Evolutionary conservation across 2,113 vertebrate genomes (phyloP).

Genomic region (human): GRCh38 chr14:85331001-85331500

Average conservation of each 20-base stretch:
- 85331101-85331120: conserved; percentile 78
- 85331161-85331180: conserved; percentile 70
- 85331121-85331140: conserved; percentile 77
- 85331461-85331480: not conserved
- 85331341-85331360: conserved; percentile 52
- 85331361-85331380: conserved; percentile 49
- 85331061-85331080: conserved; percentile 71
- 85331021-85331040: conserved; percentile 81
- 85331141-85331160: conserved; percentile 83
- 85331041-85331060: conserved; percentile 78
- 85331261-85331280: conserved; percentile 83
- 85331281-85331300: conserved; percentile 67
- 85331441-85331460: not conserved
- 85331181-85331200: conserved; percentile 56
- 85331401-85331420: not conserved
- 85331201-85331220: conserved; percentile 72
- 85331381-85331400: conserved; percentile 37
- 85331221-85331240: conserved; percentile 72
- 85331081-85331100: conserved; percentile 84
- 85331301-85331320: conserved; percentile 70
- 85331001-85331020: conserved; percentile 74
- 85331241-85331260: conserved; percentile 79
- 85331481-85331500: not conserved
- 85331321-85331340: conserved; percentile 62
- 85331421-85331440: not conserved